Evolutionary conservation across 2,797 vertebrate genomes (phyloP).

Genomic region (Falco rusticolus): DNA sequence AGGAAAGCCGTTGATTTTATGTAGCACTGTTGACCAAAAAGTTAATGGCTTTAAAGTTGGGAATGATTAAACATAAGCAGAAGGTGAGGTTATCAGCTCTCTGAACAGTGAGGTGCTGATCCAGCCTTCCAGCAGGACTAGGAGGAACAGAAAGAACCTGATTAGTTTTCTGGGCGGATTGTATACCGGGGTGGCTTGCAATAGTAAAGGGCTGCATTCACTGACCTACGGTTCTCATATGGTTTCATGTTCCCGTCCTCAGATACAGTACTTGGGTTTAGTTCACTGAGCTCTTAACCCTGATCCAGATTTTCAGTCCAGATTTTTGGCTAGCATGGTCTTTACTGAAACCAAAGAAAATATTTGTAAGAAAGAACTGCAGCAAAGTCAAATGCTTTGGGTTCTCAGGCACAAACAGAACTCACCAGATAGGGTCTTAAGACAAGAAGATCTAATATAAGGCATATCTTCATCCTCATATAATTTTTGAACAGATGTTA

Average conservation of each 20-base stretch:
- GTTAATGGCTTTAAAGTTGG: background rate
- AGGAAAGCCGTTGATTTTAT: background rate
- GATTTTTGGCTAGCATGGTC: slow-evolving; percentile 12
- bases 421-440: background rate
- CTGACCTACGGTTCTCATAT: background rate
- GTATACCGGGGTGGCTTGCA: background rate
- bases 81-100: background rate
- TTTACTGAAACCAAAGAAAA: slow-evolving; percentile 52
- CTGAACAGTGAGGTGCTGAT: background rate
- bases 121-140: background rate
- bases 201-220: background rate
- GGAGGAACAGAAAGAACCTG: background rate
- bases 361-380: slow-evolving; percentile 44
- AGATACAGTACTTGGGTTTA: background rate
- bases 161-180: background rate
- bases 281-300: slow-evolving; percentile 25
- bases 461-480: background rate
- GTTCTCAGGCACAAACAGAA: slow-evolving; percentile 47
- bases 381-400: slow-evolving; percentile 22
- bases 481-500: background rate
- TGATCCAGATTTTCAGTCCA: background rate
- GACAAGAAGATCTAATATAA: background rate
- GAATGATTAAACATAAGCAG: background rate
- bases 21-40: background rate
- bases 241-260: background rate